Base-by-base conservation (phyloP, 2,113 vertebrate genomes). In the Trichomycterus rosablanca region DNA sequence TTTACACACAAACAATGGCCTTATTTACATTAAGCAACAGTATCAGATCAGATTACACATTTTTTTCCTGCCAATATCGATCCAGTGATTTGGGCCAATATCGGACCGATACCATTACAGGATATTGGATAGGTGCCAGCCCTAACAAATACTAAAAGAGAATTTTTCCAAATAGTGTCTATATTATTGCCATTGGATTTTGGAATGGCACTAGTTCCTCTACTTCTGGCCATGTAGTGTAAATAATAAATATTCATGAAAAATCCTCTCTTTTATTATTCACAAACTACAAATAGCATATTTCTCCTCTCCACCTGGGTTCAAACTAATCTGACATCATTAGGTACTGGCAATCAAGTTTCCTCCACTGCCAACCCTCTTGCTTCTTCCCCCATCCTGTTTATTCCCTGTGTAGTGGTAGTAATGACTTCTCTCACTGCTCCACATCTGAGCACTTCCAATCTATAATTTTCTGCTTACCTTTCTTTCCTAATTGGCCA, bases 401-500 rank as follows among this genome's bases (percentile, higher is more conserved):
- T 64, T 40, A 48, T 49, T 55, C 50, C 34, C 60, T 42, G 48
- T 7, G 14, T 59, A 62, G 15, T 53, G 56, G 35, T 37, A 34
- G 67, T 59, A 48, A 53, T 54, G 24, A 55, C 40, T 35, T 39
- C 34, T 40, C 50, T 51, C 55, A 55, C 64, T 51, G 37, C 45
- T 53, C 40, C 24, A 19, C 49, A 67, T 20, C 59, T 59, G 59
- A 32, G 51, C 50, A 19, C 10, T 19, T 23, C 40, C 51, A 44
- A 63, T 35, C 19, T 55, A 24, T 54, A 53, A 53, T 51, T 53
- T 63, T 53, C n/a, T 19, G 6, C 28, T 18, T 26, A 11, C 11
- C 40, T 28, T 40, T 20, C 1, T 2, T 15, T n/a, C n/a, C n/a
- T 10, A 45, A 9, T 59, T 12, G 43, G 18, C 3, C 55, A 30